Conservation (phyloP, 2,797 vertebrate genomes). For the Dromococcyx pavoninus region DNA sequence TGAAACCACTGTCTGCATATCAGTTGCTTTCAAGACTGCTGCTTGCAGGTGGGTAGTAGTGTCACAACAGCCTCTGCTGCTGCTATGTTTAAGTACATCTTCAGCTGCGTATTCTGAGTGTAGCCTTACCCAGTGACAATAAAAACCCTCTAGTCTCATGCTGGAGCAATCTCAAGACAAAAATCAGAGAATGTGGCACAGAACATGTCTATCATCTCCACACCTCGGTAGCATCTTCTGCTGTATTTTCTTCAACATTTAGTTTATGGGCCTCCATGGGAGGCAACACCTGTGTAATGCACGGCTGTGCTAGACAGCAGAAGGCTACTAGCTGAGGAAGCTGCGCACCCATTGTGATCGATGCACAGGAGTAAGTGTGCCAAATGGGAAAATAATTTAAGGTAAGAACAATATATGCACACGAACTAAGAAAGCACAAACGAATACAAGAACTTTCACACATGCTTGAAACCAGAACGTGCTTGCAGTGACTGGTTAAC, state of each 20-base stretch:
- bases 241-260: slow-evolving; percentile 46
- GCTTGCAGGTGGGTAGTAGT: slow-evolving; percentile 8
- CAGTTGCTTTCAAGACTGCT: slow-evolving; percentile 21
- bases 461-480: slow-evolving; percentile 30
- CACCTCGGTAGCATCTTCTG: slow-evolving; percentile 28
- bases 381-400: slow-evolving; percentile 58
- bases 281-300: slow-evolving; percentile 70
- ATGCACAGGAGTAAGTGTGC: slow-evolving; percentile 39
- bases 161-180: slow-evolving; percentile 41
- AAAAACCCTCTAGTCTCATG: not conserved
- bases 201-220: slow-evolving; percentile 33
- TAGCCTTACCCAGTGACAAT: not conserved
- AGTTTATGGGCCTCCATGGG: slow-evolving; percentile 73
- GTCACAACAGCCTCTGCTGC: slow-evolving; percentile 23
- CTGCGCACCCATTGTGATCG: slow-evolving; percentile 51
- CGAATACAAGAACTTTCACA: slow-evolving; percentile 19
- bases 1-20: slow-evolving; percentile 60
- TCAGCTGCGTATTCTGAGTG: not conserved
- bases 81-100: not conserved
- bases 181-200: slow-evolving; percentile 5
- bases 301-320: slow-evolving; percentile 55
- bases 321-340: slow-evolving; percentile 53
- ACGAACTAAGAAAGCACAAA: slow-evolving; percentile 42
- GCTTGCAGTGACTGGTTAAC: slow-evolving; percentile 43
- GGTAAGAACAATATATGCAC: slow-evolving; percentile 45